phyloP scores from a whole-genome alignment of 2,888 invertebrate genomes.

The Argyresthia goedartella region DNA sequence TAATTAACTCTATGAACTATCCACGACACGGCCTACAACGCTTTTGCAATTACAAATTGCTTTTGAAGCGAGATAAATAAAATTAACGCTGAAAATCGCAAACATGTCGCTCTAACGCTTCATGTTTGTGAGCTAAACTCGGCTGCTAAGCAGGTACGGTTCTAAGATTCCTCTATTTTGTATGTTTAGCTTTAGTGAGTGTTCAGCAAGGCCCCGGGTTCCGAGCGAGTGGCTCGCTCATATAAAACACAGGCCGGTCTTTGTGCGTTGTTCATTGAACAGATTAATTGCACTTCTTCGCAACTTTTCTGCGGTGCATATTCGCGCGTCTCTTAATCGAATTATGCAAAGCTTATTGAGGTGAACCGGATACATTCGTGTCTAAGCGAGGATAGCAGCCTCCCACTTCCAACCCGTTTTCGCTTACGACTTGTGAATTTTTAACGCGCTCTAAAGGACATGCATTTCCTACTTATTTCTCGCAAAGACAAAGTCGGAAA shows the following conservation, averaged over 20 bases:
- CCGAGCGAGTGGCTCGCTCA: slow-evolving; percentile 34
- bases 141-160: not conserved
- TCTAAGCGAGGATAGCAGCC: not conserved
- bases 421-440: slow-evolving; percentile 56
- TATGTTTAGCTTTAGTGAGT: not conserved
- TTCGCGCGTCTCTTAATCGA: slow-evolving; percentile 40
- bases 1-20: slow-evolving; percentile 65
- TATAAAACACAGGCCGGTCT: slow-evolving; percentile 46
- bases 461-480: slow-evolving; percentile 24
- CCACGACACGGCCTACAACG: slow-evolving; percentile 20
- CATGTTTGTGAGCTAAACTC: not conserved
- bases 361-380: not conserved
- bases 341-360: slow-evolving; percentile 21
- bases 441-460: slow-evolving; percentile 41
- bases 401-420: slow-evolving; percentile 31
- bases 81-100: slow-evolving; percentile 2
- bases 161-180: not conserved
- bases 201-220: slow-evolving; percentile 21
- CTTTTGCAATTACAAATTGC: slow-evolving; percentile 44
- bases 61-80: slow-evolving; percentile 47
- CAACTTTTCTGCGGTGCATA: slow-evolving; percentile 28
- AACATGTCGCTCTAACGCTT: not conserved
- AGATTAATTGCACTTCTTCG: slow-evolving; percentile 58
- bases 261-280: slow-evolving; percentile 54
- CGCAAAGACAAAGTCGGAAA: slow-evolving; percentile 5